These are phyloP conservation scores for Andrena camellia DNA, from an alignment of 2,888 invertebrate genomes.

Conservation along the genomic window DNA sequence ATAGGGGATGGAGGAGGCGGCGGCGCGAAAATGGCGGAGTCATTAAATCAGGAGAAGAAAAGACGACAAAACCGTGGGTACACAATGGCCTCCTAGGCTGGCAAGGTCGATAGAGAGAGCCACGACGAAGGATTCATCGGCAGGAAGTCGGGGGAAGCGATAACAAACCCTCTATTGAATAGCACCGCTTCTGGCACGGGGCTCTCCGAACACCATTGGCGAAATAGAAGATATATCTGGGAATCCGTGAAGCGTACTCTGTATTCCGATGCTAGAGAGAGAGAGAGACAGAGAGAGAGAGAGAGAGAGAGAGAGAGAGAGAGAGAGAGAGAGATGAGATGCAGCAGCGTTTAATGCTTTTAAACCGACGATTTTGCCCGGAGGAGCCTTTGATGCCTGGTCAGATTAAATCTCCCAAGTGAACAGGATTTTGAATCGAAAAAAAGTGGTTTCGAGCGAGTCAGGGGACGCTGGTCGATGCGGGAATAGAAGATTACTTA, in stretches of 20 bases:
- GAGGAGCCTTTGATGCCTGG: constrained; percentile 22
- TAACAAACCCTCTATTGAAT: constrained; percentile 70
- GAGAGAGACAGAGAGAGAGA: too few species aligned
- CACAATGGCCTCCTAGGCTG: constrained; percentile 55
- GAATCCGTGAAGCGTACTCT: constrained; percentile 41
- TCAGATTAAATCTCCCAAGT: not conserved
- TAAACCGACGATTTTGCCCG: constrained; percentile 28
- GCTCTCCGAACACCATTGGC: constrained; percentile 64
- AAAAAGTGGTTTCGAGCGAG: not conserved
- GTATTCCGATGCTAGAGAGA: constrained; percentile 28
- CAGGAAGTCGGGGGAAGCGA: constrained; percentile 58
- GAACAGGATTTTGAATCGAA: not conserved
- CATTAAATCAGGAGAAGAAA: constrained; percentile 63
- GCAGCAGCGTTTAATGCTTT: constrained; percentile 64
- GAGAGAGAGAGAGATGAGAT: constrained; percentile 4
- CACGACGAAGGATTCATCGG: constrained; percentile 52
- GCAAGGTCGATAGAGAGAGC: constrained; percentile 46
- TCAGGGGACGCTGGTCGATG: not conserved
- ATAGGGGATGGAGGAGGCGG: not conserved
- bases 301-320: not conserved
- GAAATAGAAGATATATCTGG: constrained; percentile 67
- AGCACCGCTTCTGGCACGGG: constrained; percentile 49
- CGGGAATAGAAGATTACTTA: not conserved
- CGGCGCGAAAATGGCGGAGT: constrained; percentile 26
- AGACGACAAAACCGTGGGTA: constrained; percentile 59